These are phyloP conservation scores for Phylloscopus trochilus DNA, from an alignment of 2,113 vertebrate species.

Conservation along the genomic window DNA sequence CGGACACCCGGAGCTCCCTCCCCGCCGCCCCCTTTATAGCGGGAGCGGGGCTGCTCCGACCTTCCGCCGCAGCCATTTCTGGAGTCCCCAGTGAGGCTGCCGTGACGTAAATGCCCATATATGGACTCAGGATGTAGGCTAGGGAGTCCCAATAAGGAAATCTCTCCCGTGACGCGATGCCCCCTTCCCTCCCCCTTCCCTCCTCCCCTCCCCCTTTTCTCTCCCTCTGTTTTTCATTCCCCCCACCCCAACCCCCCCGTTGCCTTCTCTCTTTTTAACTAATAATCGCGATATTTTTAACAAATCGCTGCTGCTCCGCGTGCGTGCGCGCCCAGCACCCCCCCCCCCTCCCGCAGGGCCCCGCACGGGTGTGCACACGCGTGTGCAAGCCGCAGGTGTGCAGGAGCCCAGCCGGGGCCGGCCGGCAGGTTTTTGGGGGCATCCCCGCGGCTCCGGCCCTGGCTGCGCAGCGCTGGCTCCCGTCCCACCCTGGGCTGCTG, in stretches of 20 bases:
- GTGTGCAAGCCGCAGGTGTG: neutral
- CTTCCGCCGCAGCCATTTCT: conserved; percentile 94
- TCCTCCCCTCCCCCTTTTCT: neutral
- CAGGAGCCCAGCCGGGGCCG: neutral
- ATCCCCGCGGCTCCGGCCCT: neutral
- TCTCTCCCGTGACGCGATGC: conserved; percentile 82
- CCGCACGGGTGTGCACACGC: neutral
- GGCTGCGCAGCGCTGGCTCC: neutral
- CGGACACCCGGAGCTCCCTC: conserved; percentile 31
- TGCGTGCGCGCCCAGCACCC: neutral
- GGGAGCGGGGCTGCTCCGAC: conserved; percentile 76
- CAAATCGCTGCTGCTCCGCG: neutral
- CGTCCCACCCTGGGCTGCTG: neutral
- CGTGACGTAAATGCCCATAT: conserved; percentile 94
- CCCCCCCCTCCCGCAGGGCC: too few species aligned
- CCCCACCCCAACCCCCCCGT: neutral
- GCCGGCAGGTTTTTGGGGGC: accelerated
- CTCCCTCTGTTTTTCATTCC: neutral
- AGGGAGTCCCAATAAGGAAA: conserved; percentile 89
- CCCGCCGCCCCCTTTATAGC: conserved; percentile 86
- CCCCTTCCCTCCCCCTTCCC: neutral
- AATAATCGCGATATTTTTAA: conserved; percentile 32
- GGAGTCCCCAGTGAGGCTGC: conserved; percentile 90
- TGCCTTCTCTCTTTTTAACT: neutral
- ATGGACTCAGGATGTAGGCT: conserved; percentile 96